Conservation (phyloP, 1,140 invertebrate genomes). For the Zaprionus lachaisei region DNA sequence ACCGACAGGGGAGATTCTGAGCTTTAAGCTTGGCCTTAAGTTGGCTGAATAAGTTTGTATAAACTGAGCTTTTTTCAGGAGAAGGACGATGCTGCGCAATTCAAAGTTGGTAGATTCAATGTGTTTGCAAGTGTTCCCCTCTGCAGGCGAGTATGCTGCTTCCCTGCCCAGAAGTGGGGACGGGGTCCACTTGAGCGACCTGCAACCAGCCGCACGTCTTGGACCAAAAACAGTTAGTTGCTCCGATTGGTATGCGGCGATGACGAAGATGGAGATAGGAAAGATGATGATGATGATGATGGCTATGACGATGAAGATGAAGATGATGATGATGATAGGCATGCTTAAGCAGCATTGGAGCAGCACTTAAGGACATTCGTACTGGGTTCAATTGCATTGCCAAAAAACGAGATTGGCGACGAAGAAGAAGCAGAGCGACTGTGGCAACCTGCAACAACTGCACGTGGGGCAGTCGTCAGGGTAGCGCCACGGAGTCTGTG, state of each 20-base stretch:
- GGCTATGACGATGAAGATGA: neutral
- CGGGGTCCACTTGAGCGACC: neutral
- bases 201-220: slow-evolving; percentile 15
- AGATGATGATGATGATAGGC: neutral
- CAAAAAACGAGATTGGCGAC: slow-evolving; percentile 17
- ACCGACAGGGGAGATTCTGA: neutral
- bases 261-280: slow-evolving; percentile 8
- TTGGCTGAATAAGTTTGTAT: neutral
- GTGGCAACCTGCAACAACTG: slow-evolving; percentile 46
- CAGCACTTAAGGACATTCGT: slow-evolving; percentile 18
- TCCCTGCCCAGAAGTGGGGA: too few species aligned
- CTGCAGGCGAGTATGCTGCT: neutral
- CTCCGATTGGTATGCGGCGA: neutral
- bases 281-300: neutral
- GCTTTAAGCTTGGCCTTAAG: neutral
- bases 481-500: slow-evolving; percentile 59
- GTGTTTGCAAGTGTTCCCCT: neutral
- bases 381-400: slow-evolving; percentile 1
- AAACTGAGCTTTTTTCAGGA: slow-evolving; percentile 14
- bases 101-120: neutral
- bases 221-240: slow-evolving; percentile 27
- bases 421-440: slow-evolving; percentile 7
- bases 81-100: slow-evolving; percentile 9
- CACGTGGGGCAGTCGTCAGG: neutral
- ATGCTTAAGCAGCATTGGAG: slow-evolving; percentile 1